A percentile compares a stretch with the other conserved stretches of the same genome.
Conservation (phyloP, 2,888 invertebrate species). For the Drosophila flavopinicola region DNA sequence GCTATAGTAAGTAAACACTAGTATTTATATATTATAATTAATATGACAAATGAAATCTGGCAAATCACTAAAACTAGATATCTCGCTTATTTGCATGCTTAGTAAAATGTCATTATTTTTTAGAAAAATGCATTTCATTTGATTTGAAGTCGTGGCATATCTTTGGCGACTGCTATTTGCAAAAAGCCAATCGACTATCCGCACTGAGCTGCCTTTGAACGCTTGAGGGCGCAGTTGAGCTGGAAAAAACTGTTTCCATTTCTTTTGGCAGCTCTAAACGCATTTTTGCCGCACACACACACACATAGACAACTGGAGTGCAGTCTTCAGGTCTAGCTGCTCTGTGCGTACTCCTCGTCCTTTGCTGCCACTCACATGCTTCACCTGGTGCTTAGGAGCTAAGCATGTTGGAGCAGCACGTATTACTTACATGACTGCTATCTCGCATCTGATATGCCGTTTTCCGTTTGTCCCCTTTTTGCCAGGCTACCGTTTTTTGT, state of each 20-base stretch:
- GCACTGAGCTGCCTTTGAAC: constrained; percentile 12
- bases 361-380: constrained; percentile 26
- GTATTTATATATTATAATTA: too few species aligned
- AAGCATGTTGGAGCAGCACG: constrained; percentile 46
- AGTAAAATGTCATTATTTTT: neutral
- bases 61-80: too few species aligned
- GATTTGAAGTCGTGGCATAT: constrained; percentile 22
- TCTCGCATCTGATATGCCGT: constrained; percentile 64
- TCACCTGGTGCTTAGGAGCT: constrained; percentile 8
- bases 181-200: constrained; percentile 25
- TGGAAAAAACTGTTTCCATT: constrained; percentile 35
- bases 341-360: neutral
- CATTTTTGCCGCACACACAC: constrained; percentile 35
- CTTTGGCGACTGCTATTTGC: constrained; percentile 8
- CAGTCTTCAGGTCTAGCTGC: constrained; percentile 25
- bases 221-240: constrained; percentile 9
- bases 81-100: too few species aligned
- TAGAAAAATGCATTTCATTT: constrained; percentile 12
- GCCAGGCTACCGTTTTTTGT: constrained; percentile 20
- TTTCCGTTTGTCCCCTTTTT: constrained; percentile 35
- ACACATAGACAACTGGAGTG: constrained; percentile 25
- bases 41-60: too few species aligned
- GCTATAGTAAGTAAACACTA: too few species aligned
- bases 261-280: constrained; percentile 21
- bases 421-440: constrained; percentile 35